These are phyloP conservation scores for Drosophila jambulina DNA, from an alignment of 1,140 invertebrate species.

Conservation along the genomic window DNA sequence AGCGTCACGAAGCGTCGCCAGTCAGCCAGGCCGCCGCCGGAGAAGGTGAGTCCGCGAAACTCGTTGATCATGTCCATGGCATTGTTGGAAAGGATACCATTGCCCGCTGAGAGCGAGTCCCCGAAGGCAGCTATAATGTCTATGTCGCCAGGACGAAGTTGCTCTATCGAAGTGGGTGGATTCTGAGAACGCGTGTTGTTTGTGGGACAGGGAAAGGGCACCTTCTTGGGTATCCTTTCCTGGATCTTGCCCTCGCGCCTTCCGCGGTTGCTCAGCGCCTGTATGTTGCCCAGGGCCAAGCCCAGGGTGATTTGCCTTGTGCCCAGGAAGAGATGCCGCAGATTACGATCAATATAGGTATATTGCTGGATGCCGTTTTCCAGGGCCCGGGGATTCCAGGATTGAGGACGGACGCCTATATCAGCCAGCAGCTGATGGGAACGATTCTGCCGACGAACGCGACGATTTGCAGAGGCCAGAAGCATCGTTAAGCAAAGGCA, in stretches of 20 bases:
- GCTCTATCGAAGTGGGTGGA: slow-evolving; percentile 85
- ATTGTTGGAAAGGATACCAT: slow-evolving; percentile 85
- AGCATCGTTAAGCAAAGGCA: not conserved
- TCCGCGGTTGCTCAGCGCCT: slow-evolving; percentile 27
- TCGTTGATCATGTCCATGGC: slow-evolving; percentile 71
- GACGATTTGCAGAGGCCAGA: not conserved
- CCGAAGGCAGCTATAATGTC: slow-evolving; percentile 89
- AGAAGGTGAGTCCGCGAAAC: slow-evolving; percentile 74
- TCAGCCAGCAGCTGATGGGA: slow-evolving; percentile 57
- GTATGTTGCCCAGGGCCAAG: slow-evolving; percentile 49
- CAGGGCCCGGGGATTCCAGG: slow-evolving; percentile 24
- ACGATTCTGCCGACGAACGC: slow-evolving; percentile 50
- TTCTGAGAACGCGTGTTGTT: slow-evolving; percentile 75
- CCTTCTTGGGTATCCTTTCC: slow-evolving; percentile 1
- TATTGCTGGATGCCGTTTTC: slow-evolving; percentile 54
- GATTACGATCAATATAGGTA: slow-evolving; percentile 52
- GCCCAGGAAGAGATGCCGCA: slow-evolving; percentile 44
- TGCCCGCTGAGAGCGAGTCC: slow-evolving; percentile 89
- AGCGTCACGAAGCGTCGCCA: slow-evolving; percentile 87
- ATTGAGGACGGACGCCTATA: slow-evolving; percentile 40
- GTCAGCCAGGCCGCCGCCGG: slow-evolving; percentile 86
- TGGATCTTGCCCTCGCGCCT: slow-evolving; percentile 68
- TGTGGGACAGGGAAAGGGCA: slow-evolving; percentile 59
- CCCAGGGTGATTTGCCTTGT: slow-evolving; percentile 28
- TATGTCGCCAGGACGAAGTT: slow-evolving; percentile 89